Evolutionary conservation across 92 coral and sea anemone species (phyloP).

Genomic region (Heliopora coerulea): DNA sequence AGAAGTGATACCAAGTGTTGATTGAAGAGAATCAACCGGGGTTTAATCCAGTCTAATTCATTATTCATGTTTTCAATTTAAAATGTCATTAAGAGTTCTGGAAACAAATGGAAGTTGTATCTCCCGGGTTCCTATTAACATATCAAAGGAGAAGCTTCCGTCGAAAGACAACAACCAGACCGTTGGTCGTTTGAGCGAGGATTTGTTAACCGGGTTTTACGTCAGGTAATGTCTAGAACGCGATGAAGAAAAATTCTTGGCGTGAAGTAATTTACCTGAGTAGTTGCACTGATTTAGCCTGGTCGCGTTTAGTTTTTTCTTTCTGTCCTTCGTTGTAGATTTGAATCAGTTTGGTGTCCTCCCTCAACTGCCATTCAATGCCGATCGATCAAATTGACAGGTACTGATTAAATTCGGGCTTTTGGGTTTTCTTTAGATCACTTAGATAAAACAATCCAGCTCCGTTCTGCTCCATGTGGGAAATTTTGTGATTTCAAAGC

Average conservation of each 20-base stretch:
- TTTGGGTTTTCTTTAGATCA: background rate
- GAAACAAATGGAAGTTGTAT: constrained; percentile 24
- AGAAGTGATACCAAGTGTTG: no score
- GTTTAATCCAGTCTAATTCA: constrained; percentile 3
- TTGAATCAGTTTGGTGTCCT: background rate
- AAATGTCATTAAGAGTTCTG: constrained; percentile 23
- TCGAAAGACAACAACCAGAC: constrained; percentile 4
- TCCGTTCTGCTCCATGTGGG: no score
- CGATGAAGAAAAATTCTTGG: no score
- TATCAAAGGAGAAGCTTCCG: constrained; percentile 31
- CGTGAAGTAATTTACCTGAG: no score
- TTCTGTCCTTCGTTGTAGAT: background rate
- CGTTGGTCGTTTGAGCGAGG: background rate
- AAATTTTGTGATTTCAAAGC: background rate
- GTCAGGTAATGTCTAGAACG: no score
- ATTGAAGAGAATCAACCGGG: no score
- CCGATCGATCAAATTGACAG: background rate
- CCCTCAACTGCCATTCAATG: background rate
- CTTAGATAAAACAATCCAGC: background rate
- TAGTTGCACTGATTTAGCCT: no score
- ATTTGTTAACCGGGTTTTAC: background rate
- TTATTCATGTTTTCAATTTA: constrained; percentile 29
- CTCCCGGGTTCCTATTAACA: constrained; percentile 26
- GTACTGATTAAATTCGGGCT: background rate
- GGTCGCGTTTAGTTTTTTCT: no score